Conservation (phyloP, 2,888 invertebrate genomes). For the Dynastes maya region DNA sequence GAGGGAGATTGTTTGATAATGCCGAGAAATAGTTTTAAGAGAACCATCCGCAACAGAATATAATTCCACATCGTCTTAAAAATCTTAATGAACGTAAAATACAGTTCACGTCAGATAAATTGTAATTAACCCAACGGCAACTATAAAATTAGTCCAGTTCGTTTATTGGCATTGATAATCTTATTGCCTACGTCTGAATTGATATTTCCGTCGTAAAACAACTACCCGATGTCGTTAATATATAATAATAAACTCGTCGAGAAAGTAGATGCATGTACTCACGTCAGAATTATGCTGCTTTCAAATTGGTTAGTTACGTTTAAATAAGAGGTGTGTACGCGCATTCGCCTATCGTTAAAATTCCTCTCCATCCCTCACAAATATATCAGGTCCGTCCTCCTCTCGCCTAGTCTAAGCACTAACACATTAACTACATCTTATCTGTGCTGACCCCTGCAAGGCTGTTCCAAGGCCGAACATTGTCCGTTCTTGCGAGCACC, state of each 20-base stretch:
- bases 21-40: not conserved
- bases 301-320: not conserved
- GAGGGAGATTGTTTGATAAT: too few relatives aligned
- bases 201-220: slow-evolving; percentile 34
- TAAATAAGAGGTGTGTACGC: slow-evolving; percentile 15
- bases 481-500: slow-evolving; percentile 66
- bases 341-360: slow-evolving; percentile 30
- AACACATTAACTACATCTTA: slow-evolving; percentile 35
- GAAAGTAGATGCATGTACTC: not conserved
- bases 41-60: not conserved
- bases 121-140: not conserved
- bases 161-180: slow-evolving; percentile 25
- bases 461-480: slow-evolving; percentile 72
- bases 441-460: slow-evolving; percentile 67
- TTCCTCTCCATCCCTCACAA: slow-evolving; percentile 30
- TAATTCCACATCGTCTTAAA: not conserved
- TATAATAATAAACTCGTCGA: not conserved
- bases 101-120: not conserved
- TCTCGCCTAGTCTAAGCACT: slow-evolving; percentile 11
- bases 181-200: slow-evolving; percentile 2
- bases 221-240: not conserved
- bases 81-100: slow-evolving; percentile 5
- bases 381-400: slow-evolving; percentile 9
- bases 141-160: slow-evolving; percentile 13
- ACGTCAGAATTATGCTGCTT: not conserved